Percentiles rank a stretch among this genome's conserved stretches.
phyloP scores from a whole-genome alignment of 2,888 invertebrate genomes.

The Mesorhabditis sp. region DNA sequence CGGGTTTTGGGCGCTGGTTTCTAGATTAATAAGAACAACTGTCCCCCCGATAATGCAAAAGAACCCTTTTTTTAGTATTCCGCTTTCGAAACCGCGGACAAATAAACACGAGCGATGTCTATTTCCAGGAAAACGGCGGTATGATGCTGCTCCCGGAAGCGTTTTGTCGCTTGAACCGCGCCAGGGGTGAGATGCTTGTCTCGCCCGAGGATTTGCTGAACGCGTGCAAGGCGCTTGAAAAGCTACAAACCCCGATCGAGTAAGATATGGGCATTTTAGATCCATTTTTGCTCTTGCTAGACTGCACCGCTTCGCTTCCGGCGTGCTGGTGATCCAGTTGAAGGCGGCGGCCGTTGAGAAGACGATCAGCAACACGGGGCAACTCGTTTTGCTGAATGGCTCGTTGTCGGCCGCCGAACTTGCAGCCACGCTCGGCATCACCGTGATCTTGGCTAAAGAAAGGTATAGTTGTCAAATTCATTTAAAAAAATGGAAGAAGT shows the following conservation, averaged over 20 bases:
- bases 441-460: constrained; percentile 84
- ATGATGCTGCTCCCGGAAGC: constrained; percentile 95
- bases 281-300: constrained; percentile 58
- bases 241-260: constrained; percentile 59
- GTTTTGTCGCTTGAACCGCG: constrained; percentile 92
- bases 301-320: constrained; percentile 81
- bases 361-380: constrained; percentile 59
- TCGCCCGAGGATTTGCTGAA: constrained; percentile 93
- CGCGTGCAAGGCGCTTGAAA: constrained; percentile 70
- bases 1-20: too few species aligned
- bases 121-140: constrained; percentile 77
- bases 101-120: too few species aligned
- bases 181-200: constrained; percentile 86
- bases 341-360: constrained; percentile 66
- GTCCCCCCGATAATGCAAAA: too few species aligned
- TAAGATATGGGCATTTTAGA: constrained; percentile 27
- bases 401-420: constrained; percentile 77
- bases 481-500: too few species aligned
- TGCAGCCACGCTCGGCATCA: constrained; percentile 77
- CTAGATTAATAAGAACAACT: too few species aligned
- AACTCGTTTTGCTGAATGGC: constrained; percentile 64
- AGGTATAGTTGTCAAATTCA: constrained; percentile 58
- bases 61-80: too few species aligned
- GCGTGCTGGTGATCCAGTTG: constrained; percentile 88
- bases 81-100: too few species aligned